Base-by-base conservation (phyloP, 1,140 invertebrate genomes). In the fruit fly (Drosophila melanogaster) region DNA sequence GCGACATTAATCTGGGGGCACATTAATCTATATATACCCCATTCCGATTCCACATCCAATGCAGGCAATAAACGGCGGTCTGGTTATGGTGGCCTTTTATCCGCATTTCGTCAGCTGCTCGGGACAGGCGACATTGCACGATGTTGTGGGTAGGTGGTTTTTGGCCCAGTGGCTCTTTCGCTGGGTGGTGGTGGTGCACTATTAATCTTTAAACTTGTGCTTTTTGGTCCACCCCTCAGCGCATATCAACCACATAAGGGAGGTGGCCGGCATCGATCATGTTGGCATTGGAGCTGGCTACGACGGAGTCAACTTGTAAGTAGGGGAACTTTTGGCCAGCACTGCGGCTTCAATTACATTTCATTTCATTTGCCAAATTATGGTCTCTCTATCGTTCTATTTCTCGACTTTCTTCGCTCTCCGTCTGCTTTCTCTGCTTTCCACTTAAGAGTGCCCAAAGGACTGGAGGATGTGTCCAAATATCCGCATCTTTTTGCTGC, bases 81-180 rank as follows among this genome's bases (percentile, higher is more conserved):
- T 98, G 61, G 96, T 98, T 17, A 98, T 98, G 97, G 96, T 98
- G 51, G 97, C 96, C 75, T 98, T 98, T 93, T 97, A 96, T 92
- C 96, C 95, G 41, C 94, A 95, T 91, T 98, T 97, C 93, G 95
- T 98, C 85, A 97, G 96, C 92, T 98, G 97, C 93, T 93, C 94
- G 55, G 94, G 94, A 61, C 95, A 95, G 84, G 95, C 96, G 43
- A 96, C 95, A 15, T 92, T 96, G 58, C 94, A 95, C 56, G 96
- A 96, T 92, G 96, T 97, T 56, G 95, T 95, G 79, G 95, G 95
- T 96, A 92, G 93, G 94, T 93, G 65, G 41, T 40, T 41, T 17
- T 33, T 33, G 43, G 43, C 43, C 26, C 66, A 38, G 24, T 38
- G 15, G 65, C 3, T 11, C 33, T 14, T 41, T 26, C 26, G 17